phyloP scores from a whole-genome alignment of 2,888 invertebrate species.

The Ochropacha duplaris region DNA sequence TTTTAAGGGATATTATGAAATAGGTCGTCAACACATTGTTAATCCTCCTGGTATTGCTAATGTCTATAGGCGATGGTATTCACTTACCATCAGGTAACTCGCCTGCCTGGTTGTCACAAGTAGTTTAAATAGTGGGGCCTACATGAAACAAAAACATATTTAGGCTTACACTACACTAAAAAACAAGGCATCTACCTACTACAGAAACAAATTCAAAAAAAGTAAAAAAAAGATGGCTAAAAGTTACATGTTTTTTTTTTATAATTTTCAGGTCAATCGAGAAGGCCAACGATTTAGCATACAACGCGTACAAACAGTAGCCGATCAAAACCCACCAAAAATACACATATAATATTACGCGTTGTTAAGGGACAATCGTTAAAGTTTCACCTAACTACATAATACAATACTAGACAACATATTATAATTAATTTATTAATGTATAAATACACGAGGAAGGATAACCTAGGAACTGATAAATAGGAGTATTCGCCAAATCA shows the following conservation, averaged over 20 bases:
- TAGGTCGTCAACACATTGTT: too few relatives aligned
- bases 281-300: slow-evolving; percentile 83
- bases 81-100: too few relatives aligned
- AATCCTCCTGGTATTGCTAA: too few relatives aligned
- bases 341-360: slow-evolving; percentile 23
- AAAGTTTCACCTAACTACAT: slow-evolving; percentile 14
- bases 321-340: slow-evolving; percentile 51
- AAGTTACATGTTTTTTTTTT: background rate
- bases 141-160: too few relatives aligned
- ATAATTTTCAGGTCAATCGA: slow-evolving; percentile 71
- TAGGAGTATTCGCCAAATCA: background rate
- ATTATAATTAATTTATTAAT: slow-evolving; percentile 7
- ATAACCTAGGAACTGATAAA: background rate
- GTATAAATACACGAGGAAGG: background rate
- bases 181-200: too few relatives aligned
- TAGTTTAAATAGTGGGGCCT: too few relatives aligned
- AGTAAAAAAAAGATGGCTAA: too few relatives aligned
- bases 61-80: too few relatives aligned
- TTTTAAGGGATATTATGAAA: too few relatives aligned
- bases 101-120: too few relatives aligned
- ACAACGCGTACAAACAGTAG: slow-evolving; percentile 82
- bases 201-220: too few relatives aligned
- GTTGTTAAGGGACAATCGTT: slow-evolving; percentile 17
- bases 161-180: too few relatives aligned
- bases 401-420: background rate